Evolutionary conservation across 1,140 invertebrate species (phyloP).

Genomic region (Zaprionus tsacasi): DNA sequence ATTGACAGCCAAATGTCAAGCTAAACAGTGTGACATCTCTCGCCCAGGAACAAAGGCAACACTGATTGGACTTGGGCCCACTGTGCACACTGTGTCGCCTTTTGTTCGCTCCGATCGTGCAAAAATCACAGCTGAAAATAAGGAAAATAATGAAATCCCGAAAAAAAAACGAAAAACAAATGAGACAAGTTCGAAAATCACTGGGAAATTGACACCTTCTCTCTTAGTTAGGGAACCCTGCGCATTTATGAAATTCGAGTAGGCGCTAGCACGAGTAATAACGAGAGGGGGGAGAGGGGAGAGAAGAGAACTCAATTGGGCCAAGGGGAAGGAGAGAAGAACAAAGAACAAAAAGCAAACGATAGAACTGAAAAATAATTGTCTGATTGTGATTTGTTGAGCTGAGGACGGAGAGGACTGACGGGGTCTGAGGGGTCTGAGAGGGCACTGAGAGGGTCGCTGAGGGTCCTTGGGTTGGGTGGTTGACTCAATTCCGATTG

Average conservation of each 20-base stretch:
- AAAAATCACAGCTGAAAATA: slow-evolving; percentile 16
- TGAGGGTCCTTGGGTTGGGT: slow-evolving; percentile 1
- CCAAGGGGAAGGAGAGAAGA: background rate
- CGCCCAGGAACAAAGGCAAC: slow-evolving; percentile 57
- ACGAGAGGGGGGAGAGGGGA: background rate
- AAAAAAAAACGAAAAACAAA: slow-evolving; percentile 46
- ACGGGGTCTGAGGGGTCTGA: no score
- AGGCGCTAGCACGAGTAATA: slow-evolving; percentile 30
- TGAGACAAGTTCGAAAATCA: slow-evolving; percentile 66
- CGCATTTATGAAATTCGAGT: slow-evolving; percentile 54
- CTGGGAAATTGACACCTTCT: slow-evolving; percentile 77
- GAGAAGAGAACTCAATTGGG: slow-evolving; percentile 38
- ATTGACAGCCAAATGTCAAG: slow-evolving; percentile 81
- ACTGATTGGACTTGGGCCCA: slow-evolving; percentile 72
- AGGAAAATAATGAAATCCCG: background rate
- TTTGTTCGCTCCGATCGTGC: slow-evolving; percentile 54
- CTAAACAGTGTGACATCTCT: slow-evolving; percentile 78
- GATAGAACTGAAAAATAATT: slow-evolving; percentile 48
- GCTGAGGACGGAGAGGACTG: slow-evolving; percentile 1
- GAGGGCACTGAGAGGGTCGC: no score
- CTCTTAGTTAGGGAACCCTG: slow-evolving; percentile 26
- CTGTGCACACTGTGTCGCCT: slow-evolving; percentile 55
- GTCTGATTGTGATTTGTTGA: slow-evolving; percentile 48
- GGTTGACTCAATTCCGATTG: slow-evolving; percentile 41
- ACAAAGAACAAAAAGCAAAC: slow-evolving; percentile 20